These are phyloP conservation scores for Drosophila burlai DNA, from an alignment of 1,140 invertebrate species.

Conservation along the genomic window DNA sequence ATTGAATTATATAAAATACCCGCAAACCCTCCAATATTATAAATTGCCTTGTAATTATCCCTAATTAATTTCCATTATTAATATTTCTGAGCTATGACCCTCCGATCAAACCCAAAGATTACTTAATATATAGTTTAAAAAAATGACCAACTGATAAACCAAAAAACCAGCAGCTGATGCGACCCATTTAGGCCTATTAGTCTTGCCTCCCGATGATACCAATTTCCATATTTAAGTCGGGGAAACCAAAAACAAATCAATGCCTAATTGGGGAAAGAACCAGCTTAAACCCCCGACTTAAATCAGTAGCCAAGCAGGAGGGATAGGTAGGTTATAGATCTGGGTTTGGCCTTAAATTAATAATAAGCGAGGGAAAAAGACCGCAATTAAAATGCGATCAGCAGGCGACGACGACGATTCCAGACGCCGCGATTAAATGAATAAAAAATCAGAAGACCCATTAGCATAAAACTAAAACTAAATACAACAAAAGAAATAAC, in stretches of 20 bases:
- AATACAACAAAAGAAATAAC: slow-evolving; percentile 8
- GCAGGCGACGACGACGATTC: slow-evolving; percentile 54
- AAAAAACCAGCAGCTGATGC: slow-evolving; percentile 52
- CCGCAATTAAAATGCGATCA: slow-evolving; percentile 77
- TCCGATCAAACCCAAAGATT: slow-evolving; percentile 14
- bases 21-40: background rate
- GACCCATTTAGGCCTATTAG: slow-evolving; percentile 73
- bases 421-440: slow-evolving; percentile 44
- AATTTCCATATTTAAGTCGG: slow-evolving; percentile 67
- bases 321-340: slow-evolving; percentile 5
- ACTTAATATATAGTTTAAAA: slow-evolving; percentile 23
- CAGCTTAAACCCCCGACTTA: slow-evolving; percentile 12
- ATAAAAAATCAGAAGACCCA: slow-evolving; percentile 36
- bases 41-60: background rate
- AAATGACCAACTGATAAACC: slow-evolving; percentile 20
- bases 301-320: slow-evolving; percentile 44
- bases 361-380: slow-evolving; percentile 33
- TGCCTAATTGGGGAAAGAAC: slow-evolving; percentile 62
- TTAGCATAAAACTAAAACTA: slow-evolving; percentile 61
- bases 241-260: slow-evolving; percentile 66
- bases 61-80: background rate
- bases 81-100: slow-evolving; percentile 13
- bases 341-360: slow-evolving; percentile 14
- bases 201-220: slow-evolving; percentile 44
- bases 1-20: background rate